A percentile compares a stretch with the other conserved stretches of the same genome.
These are phyloP conservation scores for Erythrolamprus reginae DNA, from an alignment of 2,113 vertebrate genomes.

Conservation along the genomic window DNA sequence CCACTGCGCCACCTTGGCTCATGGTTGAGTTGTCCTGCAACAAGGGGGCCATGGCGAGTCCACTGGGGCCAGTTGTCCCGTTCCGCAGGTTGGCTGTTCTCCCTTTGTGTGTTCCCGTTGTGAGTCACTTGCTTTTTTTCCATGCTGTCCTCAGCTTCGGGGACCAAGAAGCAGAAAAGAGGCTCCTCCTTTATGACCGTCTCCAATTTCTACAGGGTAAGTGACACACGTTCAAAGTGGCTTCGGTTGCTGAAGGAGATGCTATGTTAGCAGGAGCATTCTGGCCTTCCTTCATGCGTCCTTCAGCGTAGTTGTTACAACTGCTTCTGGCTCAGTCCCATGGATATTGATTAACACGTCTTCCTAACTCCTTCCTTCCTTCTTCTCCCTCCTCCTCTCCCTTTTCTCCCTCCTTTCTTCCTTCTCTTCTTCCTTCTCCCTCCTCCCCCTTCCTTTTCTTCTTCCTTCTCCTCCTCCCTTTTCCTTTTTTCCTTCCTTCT, in stretches of 20 bases:
- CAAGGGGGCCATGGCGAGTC: neutral
- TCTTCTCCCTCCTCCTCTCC: too few species aligned
- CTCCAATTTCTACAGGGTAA: constrained; percentile 49
- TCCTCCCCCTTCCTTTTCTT: neutral
- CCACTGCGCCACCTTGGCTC: too few species aligned
- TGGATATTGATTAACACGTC: neutral
- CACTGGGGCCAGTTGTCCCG: neutral
- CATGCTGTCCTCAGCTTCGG: constrained; percentile 31
- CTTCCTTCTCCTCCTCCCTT: neutral
- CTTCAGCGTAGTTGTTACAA: neutral
- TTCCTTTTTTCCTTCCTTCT: too few species aligned
- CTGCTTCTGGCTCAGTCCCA: neutral
- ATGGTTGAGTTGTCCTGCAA: too few species aligned
- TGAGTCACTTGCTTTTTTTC: neutral
- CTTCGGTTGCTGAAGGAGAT: neutral
- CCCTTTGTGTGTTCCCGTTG: neutral
- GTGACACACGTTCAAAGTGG: neutral
- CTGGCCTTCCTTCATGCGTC: neutral
- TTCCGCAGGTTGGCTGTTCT: neutral
- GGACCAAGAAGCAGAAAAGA: constrained; percentile 51
- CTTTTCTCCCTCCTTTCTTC: too few species aligned
- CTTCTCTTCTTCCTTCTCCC: too few species aligned
- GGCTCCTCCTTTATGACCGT: constrained; percentile 45
- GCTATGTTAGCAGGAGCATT: too few species aligned
- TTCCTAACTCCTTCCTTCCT: neutral